A percentile compares a stretch with the other conserved stretches of the same genome.
These are phyloP conservation scores for Portunus trituberculatus DNA, from an alignment of 1,140 invertebrate genomes.

Conservation along the genomic window DNA sequence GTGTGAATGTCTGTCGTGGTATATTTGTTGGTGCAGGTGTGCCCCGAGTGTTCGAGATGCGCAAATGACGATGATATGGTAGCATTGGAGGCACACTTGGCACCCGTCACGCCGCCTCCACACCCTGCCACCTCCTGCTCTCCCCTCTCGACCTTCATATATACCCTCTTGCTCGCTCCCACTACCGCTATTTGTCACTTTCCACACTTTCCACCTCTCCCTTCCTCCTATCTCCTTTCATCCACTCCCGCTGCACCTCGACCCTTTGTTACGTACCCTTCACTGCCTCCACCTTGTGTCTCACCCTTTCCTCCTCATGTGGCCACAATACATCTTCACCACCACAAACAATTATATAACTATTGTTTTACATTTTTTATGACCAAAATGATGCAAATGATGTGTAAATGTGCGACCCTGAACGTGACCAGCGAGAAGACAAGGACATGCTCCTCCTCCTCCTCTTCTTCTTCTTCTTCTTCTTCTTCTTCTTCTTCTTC, in stretches of 20 bases:
- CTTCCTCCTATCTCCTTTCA: neutral
- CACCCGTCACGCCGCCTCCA: neutral
- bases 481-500: neutral
- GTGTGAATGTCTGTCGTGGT: neutral
- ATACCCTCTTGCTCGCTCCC: neutral
- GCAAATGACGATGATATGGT: neutral
- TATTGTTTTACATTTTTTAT: neutral
- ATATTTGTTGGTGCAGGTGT: neutral
- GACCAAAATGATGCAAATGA: neutral
- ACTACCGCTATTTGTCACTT: neutral
- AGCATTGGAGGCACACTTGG: neutral
- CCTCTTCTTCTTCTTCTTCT: neutral
- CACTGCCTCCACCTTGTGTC: neutral
- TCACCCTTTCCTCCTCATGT: neutral
- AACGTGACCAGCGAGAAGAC: neutral
- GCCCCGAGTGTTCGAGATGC: neutral
- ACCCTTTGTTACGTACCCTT: neutral
- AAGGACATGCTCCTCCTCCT: neutral
- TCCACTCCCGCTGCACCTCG: neutral
- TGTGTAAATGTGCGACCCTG: neutral
- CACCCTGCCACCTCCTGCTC: constrained; percentile 33
- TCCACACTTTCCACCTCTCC: neutral
- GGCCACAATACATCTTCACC: neutral
- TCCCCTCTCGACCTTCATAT: constrained; percentile 36
- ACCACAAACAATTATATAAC: neutral